Base-by-base conservation (phyloP, 2,797 vertebrate species). In the Monodelphis domestica region DNA sequence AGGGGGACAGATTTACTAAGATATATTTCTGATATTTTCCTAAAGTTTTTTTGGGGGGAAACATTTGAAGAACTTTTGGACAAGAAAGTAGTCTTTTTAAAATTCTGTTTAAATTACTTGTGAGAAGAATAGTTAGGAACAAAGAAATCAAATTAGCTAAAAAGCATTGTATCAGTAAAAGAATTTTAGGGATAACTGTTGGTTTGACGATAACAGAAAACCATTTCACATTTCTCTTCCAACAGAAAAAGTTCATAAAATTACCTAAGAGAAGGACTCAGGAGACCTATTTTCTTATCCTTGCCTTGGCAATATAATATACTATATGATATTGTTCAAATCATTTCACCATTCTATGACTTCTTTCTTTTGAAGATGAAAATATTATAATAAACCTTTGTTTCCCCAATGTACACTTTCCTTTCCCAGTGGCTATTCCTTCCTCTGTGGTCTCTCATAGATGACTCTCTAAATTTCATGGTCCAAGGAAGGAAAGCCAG, bases 171-270 rank as follows among this genome's bases (percentile, higher is more conserved):
- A 52, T 93, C 29, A 87, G 52, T 10, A 94, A 14, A 54, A 94
- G 2, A 2, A 78, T n/a, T 6, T 0, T n/a, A 92, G 93, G 12
- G 94, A 4, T 33, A 57, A 50, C n/a, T 88, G 12, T 51, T 59
- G 57, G 17, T 92, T 90, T 94, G 63, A 90, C 29, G 24, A 70
- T 28, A 93, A 93, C 30, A 92, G 10, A 89, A 78, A 90, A 78
- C 90, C 53, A 93, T 12, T 51, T 29, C 52, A 88, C 4, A 55
- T 17, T 94, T 91, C 5, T 59, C 15, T 88, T 93, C 88, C 45
- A 92, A 94, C 50, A 63, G 33, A 90, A 95, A 45, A 2, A 87
- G 28, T 70, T 90, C 55, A 92, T 78, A 92, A 94, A 91, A 51
- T 4, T 33, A 92, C 51, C 59, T 90, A 56, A 91, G 53, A 63